phyloP scores from a whole-genome alignment of 1,140 invertebrate species.

The Papilio glaucus region DNA sequence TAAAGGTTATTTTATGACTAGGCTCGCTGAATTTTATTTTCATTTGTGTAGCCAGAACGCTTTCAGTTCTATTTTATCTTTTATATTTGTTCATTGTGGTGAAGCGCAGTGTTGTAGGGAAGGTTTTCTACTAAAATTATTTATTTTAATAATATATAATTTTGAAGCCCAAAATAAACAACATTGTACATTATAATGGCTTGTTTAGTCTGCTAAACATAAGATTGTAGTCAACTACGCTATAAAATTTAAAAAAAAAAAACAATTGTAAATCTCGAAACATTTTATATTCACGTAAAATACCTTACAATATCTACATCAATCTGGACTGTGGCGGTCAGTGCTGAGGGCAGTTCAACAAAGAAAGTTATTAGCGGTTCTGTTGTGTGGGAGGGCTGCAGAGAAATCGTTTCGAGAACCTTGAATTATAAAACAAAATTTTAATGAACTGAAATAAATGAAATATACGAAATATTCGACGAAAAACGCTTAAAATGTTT shows the following conservation, averaged over 20 bases:
- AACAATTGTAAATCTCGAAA: too few relatives aligned
- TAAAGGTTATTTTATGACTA: conserved; percentile 17
- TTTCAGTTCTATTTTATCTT: conserved; percentile 12
- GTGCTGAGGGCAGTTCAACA: background rate
- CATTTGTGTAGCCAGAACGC: conserved; percentile 1
- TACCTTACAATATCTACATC: background rate
- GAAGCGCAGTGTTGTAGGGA: background rate
- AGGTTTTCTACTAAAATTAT: background rate
- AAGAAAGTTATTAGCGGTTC: conserved; percentile 4
- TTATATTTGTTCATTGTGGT: conserved; percentile 8
- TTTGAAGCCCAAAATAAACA: background rate
- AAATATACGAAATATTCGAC: too few relatives aligned
- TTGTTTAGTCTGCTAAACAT: too few relatives aligned
- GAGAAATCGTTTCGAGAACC: conserved; percentile 42
- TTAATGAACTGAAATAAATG: background rate
- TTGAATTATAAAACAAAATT: conserved; percentile 29
- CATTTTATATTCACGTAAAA: background rate
- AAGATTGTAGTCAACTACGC: too few relatives aligned
- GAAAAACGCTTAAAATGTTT: too few relatives aligned
- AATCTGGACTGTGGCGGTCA: background rate
- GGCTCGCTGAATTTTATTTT: conserved; percentile 2
- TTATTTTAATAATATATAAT: background rate
- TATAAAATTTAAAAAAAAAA: too few relatives aligned
- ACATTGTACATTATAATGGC: too few relatives aligned
- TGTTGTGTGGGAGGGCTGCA: conserved; percentile 31